Evolutionary conservation across 64 coral and sea anemone species (phyloP).

Genomic region (Pachyseris speciosa): DNA sequence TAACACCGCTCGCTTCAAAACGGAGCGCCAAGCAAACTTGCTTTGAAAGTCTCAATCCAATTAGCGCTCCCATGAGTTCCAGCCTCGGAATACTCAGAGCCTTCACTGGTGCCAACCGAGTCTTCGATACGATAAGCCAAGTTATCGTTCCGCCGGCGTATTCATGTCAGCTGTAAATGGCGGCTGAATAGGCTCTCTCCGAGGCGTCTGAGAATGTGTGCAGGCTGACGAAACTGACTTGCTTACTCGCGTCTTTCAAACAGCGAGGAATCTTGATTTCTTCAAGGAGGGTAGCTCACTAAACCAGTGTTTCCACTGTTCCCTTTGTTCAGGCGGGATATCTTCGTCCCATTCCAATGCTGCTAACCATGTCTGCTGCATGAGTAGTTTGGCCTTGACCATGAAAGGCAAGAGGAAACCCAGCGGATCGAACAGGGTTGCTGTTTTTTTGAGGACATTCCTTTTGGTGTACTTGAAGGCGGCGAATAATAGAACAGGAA

Average conservation of each 20-base stretch:
- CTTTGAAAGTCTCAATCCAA: constrained; percentile 62
- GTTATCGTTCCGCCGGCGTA: constrained; percentile 19
- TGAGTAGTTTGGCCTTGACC: no score
- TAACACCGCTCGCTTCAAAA: constrained; percentile 16
- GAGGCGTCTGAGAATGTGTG: constrained; percentile 73
- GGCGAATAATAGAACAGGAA: constrained; percentile 45
- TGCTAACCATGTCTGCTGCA: no score
- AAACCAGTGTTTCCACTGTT: no score
- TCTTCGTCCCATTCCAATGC: no score
- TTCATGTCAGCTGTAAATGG: constrained; percentile 45
- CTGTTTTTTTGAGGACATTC: constrained; percentile 64
- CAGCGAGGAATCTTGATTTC: constrained; percentile 64
- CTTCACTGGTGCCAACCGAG: constrained; percentile 64
- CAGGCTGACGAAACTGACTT: constrained; percentile 8
- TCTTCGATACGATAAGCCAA: constrained; percentile 40
- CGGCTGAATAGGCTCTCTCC: constrained; percentile 69
- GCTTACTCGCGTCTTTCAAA: constrained; percentile 30
- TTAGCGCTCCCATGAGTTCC: constrained; percentile 56
- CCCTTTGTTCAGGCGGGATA: no score
- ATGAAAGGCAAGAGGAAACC: no score
- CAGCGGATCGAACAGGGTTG: no score
- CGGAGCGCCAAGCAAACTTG: constrained; percentile 42
- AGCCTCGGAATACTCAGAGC: constrained; percentile 64
- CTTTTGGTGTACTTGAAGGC: constrained; percentile 63
- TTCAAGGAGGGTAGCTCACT: no score